A percentile compares a stretch with the other conserved stretches of the same genome.
Evolutionary conservation across 2,888 invertebrate species (phyloP).

Genomic region (Synergus gifuensis): DNA sequence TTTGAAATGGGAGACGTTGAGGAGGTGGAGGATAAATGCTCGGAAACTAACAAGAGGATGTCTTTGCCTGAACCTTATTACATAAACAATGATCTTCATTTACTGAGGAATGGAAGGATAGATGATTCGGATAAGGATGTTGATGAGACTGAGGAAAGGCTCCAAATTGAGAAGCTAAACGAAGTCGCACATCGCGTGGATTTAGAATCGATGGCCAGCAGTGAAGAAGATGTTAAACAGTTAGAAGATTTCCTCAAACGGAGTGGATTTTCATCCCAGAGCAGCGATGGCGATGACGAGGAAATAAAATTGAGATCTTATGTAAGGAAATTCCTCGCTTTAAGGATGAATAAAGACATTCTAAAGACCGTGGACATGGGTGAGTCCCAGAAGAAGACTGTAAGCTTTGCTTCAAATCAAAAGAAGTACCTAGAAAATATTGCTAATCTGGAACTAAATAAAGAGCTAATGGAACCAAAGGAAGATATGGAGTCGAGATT

Average conservation of each 20-base stretch:
- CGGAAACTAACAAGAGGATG: conserved; percentile 83
- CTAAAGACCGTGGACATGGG: conserved; percentile 82
- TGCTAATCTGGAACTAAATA: conserved; percentile 45
- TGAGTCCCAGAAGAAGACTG: conserved; percentile 83
- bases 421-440: conserved; percentile 76
- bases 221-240: conserved; percentile 83
- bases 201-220: conserved; percentile 70
- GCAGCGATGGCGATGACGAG: conserved; percentile 84
- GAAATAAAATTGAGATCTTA: conserved; percentile 86
- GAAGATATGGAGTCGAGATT: conserved; percentile 77
- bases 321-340: conserved; percentile 85
- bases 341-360: conserved; percentile 85
- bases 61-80: conserved; percentile 88
- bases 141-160: conserved; percentile 73
- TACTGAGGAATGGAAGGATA: conserved; percentile 65
- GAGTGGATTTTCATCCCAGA: conserved; percentile 83
- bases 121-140: conserved; percentile 76
- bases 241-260: conserved; percentile 85
- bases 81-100: conserved; percentile 76
- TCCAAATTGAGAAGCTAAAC: conserved; percentile 66
- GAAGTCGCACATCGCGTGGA: conserved; percentile 64
- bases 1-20: conserved; percentile 85
- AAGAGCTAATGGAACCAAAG: conserved; percentile 50
- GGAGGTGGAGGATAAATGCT: conserved; percentile 76
- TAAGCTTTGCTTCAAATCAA: conserved; percentile 84